Conservation (phyloP, 2,113 vertebrate genomes). For the Calonectris borealis region DNA sequence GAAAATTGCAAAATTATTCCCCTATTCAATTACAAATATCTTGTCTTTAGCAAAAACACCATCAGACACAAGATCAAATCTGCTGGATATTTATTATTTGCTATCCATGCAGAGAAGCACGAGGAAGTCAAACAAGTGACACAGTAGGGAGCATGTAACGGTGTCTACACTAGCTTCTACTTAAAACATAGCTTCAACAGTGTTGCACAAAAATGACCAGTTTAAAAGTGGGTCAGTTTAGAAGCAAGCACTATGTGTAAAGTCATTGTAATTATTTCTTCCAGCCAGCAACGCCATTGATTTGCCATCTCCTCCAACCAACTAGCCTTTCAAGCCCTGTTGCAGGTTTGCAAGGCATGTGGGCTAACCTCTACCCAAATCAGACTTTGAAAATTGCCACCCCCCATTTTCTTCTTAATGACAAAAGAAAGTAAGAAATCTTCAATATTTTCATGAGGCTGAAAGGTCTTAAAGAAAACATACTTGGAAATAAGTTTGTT, state of each 20-base stretch:
- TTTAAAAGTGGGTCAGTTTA: not conserved
- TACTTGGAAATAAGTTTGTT: not conserved
- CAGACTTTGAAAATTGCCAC: not conserved
- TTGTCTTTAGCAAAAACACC: not conserved
- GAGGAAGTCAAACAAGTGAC: not conserved
- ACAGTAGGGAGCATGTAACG: rapidly evolving
- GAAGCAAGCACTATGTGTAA: not conserved
- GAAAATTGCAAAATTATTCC: not conserved
- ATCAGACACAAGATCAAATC: not conserved
- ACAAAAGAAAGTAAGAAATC: not conserved
- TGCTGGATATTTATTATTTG: not conserved
- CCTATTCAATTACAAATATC: not conserved
- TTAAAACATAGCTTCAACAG: not conserved
- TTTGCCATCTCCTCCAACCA: not conserved
- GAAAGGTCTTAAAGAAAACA: not conserved
- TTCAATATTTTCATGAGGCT: not conserved
- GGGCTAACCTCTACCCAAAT: not conserved
- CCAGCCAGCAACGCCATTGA: rapidly evolving
- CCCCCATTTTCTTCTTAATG: rapidly evolving
- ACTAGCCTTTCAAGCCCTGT: not conserved
- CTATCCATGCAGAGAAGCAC: not conserved
- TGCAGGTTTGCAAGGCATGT: rapidly evolving
- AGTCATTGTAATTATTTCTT: not conserved
- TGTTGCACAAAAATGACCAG: not conserved
- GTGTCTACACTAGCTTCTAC: not conserved